Base-by-base conservation (phyloP, 1,140 invertebrate species). In the Helicoverpa armigera region DNA sequence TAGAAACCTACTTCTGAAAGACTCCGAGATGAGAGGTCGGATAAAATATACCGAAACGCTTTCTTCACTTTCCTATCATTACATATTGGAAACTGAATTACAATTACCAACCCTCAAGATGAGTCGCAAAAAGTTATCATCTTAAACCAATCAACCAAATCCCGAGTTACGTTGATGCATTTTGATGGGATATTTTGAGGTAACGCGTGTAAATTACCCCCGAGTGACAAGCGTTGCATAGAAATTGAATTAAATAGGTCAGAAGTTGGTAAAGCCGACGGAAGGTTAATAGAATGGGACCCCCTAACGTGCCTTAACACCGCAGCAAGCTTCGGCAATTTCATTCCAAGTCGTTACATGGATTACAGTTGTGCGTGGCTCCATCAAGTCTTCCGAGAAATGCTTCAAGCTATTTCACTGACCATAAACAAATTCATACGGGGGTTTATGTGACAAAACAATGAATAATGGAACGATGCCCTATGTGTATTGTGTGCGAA, bases 231-330 rank as follows among this genome's bases (percentile, higher is more conserved):
- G 23, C 50, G 56, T 53, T 70, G 74, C 76, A 79, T 80, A 80
- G 72, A 70, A 61, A 80, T 61, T 51, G 74, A 82, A 73, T 79
- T 31, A 84, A 80, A 82, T 82, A 78, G 80, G 80, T 82, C 80
- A 77, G 60, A 79, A 82, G 61, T 43, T 56, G 9, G 48, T 50
- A 53, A 35, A 81, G 14, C 31, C 31, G 75, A 80, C 82, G 80
- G 82, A 87, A 89, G 82, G 83, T 89, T 89, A 91, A 91, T 89
- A 87, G 88, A 91, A 89, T 86, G 82, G 84, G 81, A 82, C 78
- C 80, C 83, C 80, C 79, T 69, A 58, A 72, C 61, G 35, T 43
- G 31, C 53, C 75, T 50, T 53, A 48, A 12, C 69, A 70, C 82
- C 35, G 35, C 35, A 43, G 35, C 35, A 72, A 56, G 56, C 70